Evolutionary conservation across 2,888 invertebrate genomes (phyloP), one percentile per base, ranked within the genome.

Genomic region (Lasioglossum calceatum): DNA sequence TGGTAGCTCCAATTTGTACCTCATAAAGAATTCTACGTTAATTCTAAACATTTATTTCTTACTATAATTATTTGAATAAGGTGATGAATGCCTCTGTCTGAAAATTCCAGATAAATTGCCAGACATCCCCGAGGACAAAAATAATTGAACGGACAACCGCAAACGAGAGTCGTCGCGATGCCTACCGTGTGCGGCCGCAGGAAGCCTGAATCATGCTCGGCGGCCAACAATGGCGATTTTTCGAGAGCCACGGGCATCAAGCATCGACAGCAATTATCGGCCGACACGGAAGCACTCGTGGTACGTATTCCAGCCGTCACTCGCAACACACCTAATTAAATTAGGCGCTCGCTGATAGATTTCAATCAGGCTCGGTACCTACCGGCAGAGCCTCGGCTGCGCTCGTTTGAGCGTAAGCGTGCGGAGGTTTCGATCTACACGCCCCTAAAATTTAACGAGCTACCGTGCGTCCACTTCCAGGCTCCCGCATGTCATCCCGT

Each of bases 401-500:
- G 87, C 89, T 87, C 87, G 86, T 87, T 86, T 88, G 81, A 86
- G 85, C 80, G 88, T 84, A 88, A 89, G 86, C 81, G 80, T 77
- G 84, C 74, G 77, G 75, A 72, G 76, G 73, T 83, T 81, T 81
- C 89, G 89, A 90, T 91, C 88, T 90, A 89, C 92, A 89, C 90
- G 89, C 88, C 90, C 89, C 92, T 89, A 88, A 93, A 93, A 92
- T 92, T 93, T 93, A 92, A 93, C 93, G 92, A 92, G 91, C 91
- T 86, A 90, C 88, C 87, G 87, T 75, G 81, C 87, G 85, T 88
- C 80, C 85, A 82, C 89, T 90, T 85, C 81, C 88, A 87, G 82
- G 80, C 87, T 92, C 92, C 89, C 88, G 92, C 91, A 87, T 89
- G 89, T 91, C 90, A 86, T 89, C 87, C 82, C 77, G 77, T 78